Evolutionary conservation across 1,140 invertebrate genomes (phyloP), one percentile per base, ranked within the genome.

Genomic region (Papilio helenus): DNA sequence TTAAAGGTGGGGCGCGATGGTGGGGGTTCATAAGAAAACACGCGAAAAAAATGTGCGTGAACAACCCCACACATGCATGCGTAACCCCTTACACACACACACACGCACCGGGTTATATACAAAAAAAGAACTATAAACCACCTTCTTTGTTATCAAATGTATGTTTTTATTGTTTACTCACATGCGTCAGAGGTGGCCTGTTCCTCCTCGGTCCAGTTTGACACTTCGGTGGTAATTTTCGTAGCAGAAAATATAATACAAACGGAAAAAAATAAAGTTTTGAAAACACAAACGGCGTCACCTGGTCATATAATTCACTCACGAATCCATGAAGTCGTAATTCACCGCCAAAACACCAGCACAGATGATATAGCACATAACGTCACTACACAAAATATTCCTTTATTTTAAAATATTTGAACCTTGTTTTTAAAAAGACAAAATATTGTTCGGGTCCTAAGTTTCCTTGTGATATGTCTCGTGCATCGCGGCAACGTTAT

Each of bases 171-270:
- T 55, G 79, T 77, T 61, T 90, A 94, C 93, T 94, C 81, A 94
- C 93, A 94, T 94, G 89, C 93, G 93, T 92, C 93, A 94, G 93
- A 90, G 90, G 93, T 89, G 90, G 90, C 86, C 88, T 90, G 88
- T 79, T 93, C 92, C 86, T 89, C 93, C 86, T 92, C 93, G 89
- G 89, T 93, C 93, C 93, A 94, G 92, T 92, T 93, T 93, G 93
- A 93, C 91, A 94, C 92, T 92, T 93, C 88, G 93, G 91, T 92
- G 87, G 93, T 92, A 94, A 94, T 94, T 93, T 91, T 94, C 91
- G 89, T 88, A 87, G 86, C 89, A 87, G 87, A 90, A 90, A 89
- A 87, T 80, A 79, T 81, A 82, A 79, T 61, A 82, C 85, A 87
- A 83, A 82, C 82, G 80, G 16, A 51, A 72, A 72, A 71, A 87